Evolutionary conservation across 2,797 vertebrate genomes (phyloP).

Genomic region (Gallinago solitaria): DNA sequence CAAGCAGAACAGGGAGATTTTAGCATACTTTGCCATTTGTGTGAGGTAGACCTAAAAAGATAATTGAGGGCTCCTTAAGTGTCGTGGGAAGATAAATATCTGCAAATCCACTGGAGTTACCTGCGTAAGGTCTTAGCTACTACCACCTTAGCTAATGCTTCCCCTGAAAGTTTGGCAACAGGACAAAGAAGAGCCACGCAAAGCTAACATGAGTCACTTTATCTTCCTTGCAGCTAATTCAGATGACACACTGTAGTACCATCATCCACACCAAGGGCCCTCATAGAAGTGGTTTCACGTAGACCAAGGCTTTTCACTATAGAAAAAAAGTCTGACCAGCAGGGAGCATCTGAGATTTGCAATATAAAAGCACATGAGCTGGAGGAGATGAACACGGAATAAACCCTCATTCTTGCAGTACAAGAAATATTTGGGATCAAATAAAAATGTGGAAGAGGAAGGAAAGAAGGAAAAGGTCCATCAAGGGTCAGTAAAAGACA

Average conservation of each 20-base stretch:
- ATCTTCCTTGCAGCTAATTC: background rate
- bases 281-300: background rate
- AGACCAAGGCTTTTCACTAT: background rate
- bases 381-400: background rate
- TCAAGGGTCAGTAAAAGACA: background rate
- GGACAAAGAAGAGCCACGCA: background rate
- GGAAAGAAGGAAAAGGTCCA: background rate
- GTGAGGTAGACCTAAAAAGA: background rate
- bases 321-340: background rate
- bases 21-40: background rate
- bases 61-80: fast-evolving
- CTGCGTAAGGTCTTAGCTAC: background rate
- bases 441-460: background rate
- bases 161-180: background rate
- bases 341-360: background rate
- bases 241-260: background rate
- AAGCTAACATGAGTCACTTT: background rate
- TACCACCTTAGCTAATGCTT: background rate
- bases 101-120: background rate
- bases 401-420: background rate
- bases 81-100: background rate
- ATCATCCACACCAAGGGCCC: background rate
- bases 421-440: background rate
- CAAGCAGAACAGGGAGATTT: background rate
- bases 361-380: background rate